Percentiles rank a stretch among this genome's conserved stretches.
These are phyloP conservation scores for Agriopis aurantiaria DNA, from an alignment of 2,888 invertebrate species.

Conservation along the genomic window DNA sequence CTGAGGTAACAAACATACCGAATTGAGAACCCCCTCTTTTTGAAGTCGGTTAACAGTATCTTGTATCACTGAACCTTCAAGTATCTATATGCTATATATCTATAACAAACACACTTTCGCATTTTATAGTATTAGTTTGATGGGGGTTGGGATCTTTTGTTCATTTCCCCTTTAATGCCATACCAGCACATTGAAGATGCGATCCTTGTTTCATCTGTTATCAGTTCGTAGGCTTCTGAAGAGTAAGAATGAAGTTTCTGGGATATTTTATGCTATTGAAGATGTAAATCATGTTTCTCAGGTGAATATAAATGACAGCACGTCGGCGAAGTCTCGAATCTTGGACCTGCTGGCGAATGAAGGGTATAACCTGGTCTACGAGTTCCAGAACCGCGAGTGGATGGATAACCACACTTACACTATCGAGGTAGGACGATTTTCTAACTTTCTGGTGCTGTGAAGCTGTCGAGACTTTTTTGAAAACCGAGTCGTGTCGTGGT, in stretches of 20 bases:
- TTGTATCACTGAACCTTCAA: too few relatives aligned
- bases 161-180: too few relatives aligned
- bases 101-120: too few relatives aligned
- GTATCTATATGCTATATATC: too few relatives aligned
- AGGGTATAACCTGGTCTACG: constrained; percentile 94
- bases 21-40: too few relatives aligned
- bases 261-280: not conserved
- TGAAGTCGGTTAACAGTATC: too few relatives aligned
- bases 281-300: constrained; percentile 41
- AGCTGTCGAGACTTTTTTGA: too few relatives aligned
- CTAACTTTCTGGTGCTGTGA: not conserved
- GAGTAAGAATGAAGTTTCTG: not conserved
- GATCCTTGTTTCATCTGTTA: not conserved
- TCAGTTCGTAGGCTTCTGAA: not conserved
- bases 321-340: constrained; percentile 90
- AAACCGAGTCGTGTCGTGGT: too few relatives aligned
- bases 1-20: too few relatives aligned
- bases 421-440: constrained; percentile 63
- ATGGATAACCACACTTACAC: constrained; percentile 93
- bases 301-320: constrained; percentile 65
- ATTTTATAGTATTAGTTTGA: too few relatives aligned
- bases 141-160: too few relatives aligned
- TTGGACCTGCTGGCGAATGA: constrained; percentile 89
- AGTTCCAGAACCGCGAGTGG: constrained; percentile 97
- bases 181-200: too few relatives aligned